A percentile compares a stretch with the other conserved stretches of the same genome.
phyloP scores from a whole-genome alignment of 2,888 invertebrate species.

The Nesidiocoris tenuis region DNA sequence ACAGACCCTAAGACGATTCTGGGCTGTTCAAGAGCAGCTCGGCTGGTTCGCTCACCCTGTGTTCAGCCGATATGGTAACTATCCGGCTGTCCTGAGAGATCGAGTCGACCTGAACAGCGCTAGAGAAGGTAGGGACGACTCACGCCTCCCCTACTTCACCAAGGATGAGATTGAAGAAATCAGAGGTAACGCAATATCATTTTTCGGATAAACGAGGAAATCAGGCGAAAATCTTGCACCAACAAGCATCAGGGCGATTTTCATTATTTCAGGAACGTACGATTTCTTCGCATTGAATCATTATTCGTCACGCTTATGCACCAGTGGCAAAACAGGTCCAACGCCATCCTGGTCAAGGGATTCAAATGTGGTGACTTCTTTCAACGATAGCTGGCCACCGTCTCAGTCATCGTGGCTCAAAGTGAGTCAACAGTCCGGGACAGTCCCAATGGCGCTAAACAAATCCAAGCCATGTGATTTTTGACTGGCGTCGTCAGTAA shows the following conservation, averaged over 20 bases:
- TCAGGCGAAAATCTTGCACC: no score
- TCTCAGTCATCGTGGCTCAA: slow-evolving; percentile 45
- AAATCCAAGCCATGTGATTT: no score
- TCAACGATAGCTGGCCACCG: slow-evolving; percentile 44
- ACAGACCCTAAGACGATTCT: no score
- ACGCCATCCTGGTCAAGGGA: slow-evolving; percentile 44
- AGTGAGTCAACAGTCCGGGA: no score
- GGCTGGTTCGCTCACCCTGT: slow-evolving; percentile 50
- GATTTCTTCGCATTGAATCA: slow-evolving; percentile 50
- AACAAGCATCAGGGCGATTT: not conserved
- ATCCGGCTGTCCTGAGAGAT: slow-evolving; percentile 57
- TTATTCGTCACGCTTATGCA: slow-evolving; percentile 47
- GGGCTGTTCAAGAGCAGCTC: slow-evolving; percentile 41
- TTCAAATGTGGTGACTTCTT: slow-evolving; percentile 17
- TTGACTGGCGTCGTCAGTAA: no score
- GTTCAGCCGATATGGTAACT: slow-evolving; percentile 56
- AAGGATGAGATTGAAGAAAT: slow-evolving; percentile 49
- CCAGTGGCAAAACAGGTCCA: slow-evolving; percentile 34
- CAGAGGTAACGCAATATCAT: slow-evolving; percentile 48
- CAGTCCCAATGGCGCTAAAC: no score
- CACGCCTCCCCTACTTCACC: slow-evolving; percentile 56
- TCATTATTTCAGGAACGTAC: slow-evolving; percentile 38
- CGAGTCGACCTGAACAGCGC: slow-evolving; percentile 55
- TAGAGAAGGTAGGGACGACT: slow-evolving; percentile 55
- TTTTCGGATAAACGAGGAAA: no score